Percentiles rank a stretch among this genome's conserved stretches.
These are phyloP conservation scores for Diphyllodes magnificus DNA, from an alignment of 2,113 vertebrate species.

Conservation along the genomic window DNA sequence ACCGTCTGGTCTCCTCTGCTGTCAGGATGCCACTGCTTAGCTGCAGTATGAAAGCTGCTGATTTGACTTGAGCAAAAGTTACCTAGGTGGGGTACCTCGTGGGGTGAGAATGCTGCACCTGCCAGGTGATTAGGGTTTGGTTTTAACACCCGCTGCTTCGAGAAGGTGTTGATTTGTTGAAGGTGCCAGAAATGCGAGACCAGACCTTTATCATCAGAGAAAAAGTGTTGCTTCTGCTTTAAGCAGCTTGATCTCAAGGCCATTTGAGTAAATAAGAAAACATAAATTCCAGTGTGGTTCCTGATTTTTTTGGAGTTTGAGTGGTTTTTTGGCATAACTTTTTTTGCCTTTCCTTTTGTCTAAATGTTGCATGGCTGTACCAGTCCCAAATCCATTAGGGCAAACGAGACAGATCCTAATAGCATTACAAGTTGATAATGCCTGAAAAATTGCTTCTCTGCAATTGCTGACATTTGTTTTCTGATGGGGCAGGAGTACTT, in stretches of 20 bases:
- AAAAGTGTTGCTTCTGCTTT: not conserved
- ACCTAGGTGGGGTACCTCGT: not conserved
- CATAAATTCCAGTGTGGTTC: not conserved
- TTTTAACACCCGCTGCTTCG: not conserved
- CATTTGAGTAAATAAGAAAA: not conserved
- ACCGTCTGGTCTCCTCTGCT: not conserved
- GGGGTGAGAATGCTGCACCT: not conserved
- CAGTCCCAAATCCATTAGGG: too few relatives aligned
- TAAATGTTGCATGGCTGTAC: not conserved
- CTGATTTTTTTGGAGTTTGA: not conserved
- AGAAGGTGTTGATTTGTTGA: not conserved
- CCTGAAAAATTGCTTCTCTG: not conserved
- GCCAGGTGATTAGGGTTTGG: not conserved
- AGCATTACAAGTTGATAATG: not conserved
- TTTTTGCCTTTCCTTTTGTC: not conserved
- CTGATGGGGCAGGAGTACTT: not conserved
- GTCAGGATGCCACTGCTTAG: not conserved
- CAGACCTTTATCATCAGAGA: not conserved
- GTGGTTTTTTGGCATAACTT: fast-evolving
- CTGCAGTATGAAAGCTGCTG: not conserved
- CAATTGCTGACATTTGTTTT: not conserved
- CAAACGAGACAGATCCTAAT: not conserved
- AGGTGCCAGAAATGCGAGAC: not conserved
- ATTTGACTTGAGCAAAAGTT: not conserved
- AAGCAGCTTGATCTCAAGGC: not conserved